These are phyloP conservation scores for Panagrolaimus sp. DNA, from an alignment of 1,140 invertebrate genomes.

Conservation along the genomic window DNA sequence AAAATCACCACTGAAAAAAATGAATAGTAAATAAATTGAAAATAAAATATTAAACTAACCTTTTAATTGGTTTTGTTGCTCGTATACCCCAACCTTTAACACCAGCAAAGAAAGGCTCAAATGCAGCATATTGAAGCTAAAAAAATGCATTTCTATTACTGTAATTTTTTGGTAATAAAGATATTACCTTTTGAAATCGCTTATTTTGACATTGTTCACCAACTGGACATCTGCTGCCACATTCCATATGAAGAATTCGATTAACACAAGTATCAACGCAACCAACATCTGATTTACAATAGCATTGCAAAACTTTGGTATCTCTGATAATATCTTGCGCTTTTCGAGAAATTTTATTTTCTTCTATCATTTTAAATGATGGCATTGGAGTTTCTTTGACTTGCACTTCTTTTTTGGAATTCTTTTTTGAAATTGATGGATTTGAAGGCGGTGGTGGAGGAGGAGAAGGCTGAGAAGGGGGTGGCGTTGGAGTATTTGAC, in stretches of 20 bases:
- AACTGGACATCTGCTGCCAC: constrained; percentile 26
- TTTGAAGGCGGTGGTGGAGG: not conserved
- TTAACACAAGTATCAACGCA: constrained; percentile 36
- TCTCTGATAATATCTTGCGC: not conserved
- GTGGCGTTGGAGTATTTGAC: not conserved
- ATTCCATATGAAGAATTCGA: constrained; percentile 36
- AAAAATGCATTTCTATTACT: not conserved
- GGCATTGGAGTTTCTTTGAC: not conserved
- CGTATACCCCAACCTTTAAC: constrained; percentile 39
- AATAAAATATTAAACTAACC: not conserved
- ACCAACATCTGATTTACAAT: not conserved
- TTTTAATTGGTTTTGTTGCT: constrained; percentile 23
- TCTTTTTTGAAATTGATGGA: not conserved
- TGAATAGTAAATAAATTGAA: not conserved
- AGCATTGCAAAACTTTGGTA: not conserved
- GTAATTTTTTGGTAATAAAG: not conserved
- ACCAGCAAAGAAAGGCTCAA: constrained; percentile 38
- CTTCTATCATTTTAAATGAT: not conserved
- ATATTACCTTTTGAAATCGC: constrained; percentile 35
- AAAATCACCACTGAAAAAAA: constrained; percentile 77
- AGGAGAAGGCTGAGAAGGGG: not conserved
- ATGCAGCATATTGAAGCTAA: constrained; percentile 34
- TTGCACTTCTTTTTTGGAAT: too few relatives aligned
- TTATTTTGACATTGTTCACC: constrained; percentile 42
- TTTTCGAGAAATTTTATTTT: not conserved